A percentile compares a stretch with the other conserved stretches of the same genome.
Conservation (phyloP, 2,888 invertebrate genomes). For the Phyllotreta striolata region DNA sequence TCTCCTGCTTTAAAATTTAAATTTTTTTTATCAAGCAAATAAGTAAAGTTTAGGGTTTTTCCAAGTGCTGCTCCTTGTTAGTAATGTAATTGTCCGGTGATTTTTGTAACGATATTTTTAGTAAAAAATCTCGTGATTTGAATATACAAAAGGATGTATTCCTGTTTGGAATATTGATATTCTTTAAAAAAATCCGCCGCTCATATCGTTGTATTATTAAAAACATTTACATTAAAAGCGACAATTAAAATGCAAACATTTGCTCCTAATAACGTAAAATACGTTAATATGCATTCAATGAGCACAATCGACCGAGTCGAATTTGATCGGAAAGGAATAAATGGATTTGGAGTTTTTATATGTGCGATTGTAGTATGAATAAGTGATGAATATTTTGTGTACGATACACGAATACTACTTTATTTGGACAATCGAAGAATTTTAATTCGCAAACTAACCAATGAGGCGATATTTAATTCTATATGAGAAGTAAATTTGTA, state of each 20-base stretch:
- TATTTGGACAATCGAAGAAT: conserved; percentile 43
- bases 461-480: conserved; percentile 2
- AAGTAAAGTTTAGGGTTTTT: too few relatives aligned
- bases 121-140: too few relatives aligned
- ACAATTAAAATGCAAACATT: conserved; percentile 24
- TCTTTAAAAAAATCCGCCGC: too few relatives aligned
- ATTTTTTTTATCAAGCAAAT: too few relatives aligned
- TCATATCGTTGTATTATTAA: too few relatives aligned
- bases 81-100: too few relatives aligned
- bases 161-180: too few relatives aligned
- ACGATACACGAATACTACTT: conserved; percentile 47
- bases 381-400: conserved; percentile 47
- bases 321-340: conserved; percentile 36
- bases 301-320: conserved; percentile 45
- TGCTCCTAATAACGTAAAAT: conserved; percentile 46
- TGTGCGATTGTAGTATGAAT: conserved; percentile 48
- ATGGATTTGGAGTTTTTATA: conserved; percentile 41
- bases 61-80: too few relatives aligned
- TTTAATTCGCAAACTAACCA: conserved; percentile 37
- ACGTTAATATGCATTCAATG: conserved; percentile 45
- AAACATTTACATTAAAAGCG: conserved; percentile 4
- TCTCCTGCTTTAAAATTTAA: too few relatives aligned
- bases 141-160: too few relatives aligned
- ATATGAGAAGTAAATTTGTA: too few relatives aligned
- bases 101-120: too few relatives aligned